These are phyloP conservation scores for Gorsachius magnificus DNA, from an alignment of 2,797 vertebrate genomes.

Conservation along the genomic window DNA sequence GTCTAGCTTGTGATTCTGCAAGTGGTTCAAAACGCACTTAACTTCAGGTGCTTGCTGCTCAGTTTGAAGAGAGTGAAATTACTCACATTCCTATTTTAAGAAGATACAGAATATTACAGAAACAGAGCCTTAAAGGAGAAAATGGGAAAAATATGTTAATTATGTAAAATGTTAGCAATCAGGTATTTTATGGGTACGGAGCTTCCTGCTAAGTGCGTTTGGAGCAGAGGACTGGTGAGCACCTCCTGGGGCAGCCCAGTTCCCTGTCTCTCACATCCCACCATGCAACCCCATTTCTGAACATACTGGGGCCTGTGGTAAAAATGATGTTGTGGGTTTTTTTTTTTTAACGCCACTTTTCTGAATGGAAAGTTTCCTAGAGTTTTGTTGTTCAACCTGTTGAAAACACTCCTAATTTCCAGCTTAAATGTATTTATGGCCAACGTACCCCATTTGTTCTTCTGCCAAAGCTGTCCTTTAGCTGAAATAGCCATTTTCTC, in stretches of 20 bases:
- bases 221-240: background rate
- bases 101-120: background rate
- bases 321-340: background rate
- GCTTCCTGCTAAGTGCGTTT: background rate
- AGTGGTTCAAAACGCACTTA: background rate
- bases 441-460: background rate
- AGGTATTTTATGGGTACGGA: background rate
- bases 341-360: background rate
- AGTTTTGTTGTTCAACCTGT: background rate
- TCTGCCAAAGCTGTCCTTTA: conserved; percentile 28
- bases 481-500: background rate
- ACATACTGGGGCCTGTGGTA: background rate
- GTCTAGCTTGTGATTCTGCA: background rate
- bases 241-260: background rate
- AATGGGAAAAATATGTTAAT: background rate
- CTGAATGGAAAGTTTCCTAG: background rate
- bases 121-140: background rate
- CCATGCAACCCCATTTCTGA: background rate
- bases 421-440: background rate
- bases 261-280: background rate
- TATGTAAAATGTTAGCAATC: background rate
- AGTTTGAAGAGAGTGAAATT: background rate
- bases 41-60: background rate
- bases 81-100: background rate
- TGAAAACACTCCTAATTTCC: background rate